Evolutionary conservation across 2,888 invertebrate species (phyloP), one percentile per base, ranked within the genome.

Genomic region (Elegia similella): DNA sequence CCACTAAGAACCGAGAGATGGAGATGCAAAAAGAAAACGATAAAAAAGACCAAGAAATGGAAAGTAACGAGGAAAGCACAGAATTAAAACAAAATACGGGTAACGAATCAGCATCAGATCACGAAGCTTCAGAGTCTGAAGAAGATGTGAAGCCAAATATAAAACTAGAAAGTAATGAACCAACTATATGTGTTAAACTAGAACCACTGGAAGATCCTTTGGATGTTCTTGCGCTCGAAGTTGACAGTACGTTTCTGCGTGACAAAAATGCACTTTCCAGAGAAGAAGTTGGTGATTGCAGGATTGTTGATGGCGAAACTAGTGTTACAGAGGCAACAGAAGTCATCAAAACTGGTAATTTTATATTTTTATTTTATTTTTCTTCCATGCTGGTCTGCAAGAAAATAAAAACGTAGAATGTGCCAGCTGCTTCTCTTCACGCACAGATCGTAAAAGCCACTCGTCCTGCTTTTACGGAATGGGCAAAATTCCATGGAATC

Each of bases 301-400:
- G 66, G 7, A 66, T 88, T 16, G 62, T 84, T 48, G 75, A 78
- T 23, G 65, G 72, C 0, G 82, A 80, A 2, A 69, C 43, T n/a
- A 84, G 86, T 64, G 59, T 85, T 0, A 59, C 60, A 1, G 75
- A 74, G 54, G 90, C 89, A 0, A 66, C 60, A 1, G 63, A 73
- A 17, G 70, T 67, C 29, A 59, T 80, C 15, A 74, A 73, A 57
- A 78, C 64, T 65, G 84, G 89, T 88, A 75, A 7, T 7, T 50
- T 16, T 52, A 54, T 34, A 52, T 42, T 48, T 32, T 15, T 55
- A 23, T 23, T 23, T 23, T 23, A n/a, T n/a, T n/a, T n/a, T n/a
- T n/a, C n/a, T n/a, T n/a, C n/a, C n/a, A n/a, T n/a, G n/a, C n/a
- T n/a, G n/a, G n/a, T n/a, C n/a, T n/a, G n/a, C n/a, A n/a, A n/a